Conservation (phyloP, 2,888 invertebrate genomes). For the Thera britannica region DNA sequence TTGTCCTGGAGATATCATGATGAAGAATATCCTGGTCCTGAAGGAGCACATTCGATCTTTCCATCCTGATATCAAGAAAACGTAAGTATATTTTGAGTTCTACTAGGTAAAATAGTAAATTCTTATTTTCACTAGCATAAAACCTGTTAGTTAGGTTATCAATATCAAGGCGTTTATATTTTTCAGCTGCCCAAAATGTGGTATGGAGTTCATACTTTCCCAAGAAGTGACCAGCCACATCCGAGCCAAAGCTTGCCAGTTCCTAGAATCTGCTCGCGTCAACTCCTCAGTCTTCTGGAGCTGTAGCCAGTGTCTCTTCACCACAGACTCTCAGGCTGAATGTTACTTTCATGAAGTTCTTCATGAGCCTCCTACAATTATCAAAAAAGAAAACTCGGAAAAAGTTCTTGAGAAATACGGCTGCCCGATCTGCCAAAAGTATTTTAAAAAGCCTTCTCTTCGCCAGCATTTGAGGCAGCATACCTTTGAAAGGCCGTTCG, state of each 20-base stretch:
- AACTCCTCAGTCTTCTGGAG: conserved; percentile 72
- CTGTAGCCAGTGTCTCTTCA: conserved; percentile 86
- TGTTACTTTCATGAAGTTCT: conserved; percentile 89
- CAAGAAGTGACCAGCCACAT: conserved; percentile 91
- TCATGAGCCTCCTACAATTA: conserved; percentile 80
- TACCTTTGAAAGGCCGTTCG: conserved; percentile 89
- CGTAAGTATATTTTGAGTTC: conserved; percentile 68
- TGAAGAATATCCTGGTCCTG: conserved; percentile 82
- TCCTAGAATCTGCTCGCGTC: conserved; percentile 52
- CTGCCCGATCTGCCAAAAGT: conserved; percentile 88
- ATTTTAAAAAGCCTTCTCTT: conserved; percentile 87
- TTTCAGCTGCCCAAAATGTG: conserved; percentile 89
- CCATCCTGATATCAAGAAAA: conserved; percentile 87
- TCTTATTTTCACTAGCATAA: background rate
- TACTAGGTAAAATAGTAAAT: no score
- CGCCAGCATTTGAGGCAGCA: conserved; percentile 89
- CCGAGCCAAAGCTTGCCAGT: conserved; percentile 85
- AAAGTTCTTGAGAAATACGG: conserved; percentile 78
- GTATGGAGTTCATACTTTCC: conserved; percentile 87
- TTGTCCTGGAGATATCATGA: conserved; percentile 78
- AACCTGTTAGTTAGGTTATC: background rate
- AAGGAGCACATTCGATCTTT: conserved; percentile 85
- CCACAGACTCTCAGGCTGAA: conserved; percentile 88
- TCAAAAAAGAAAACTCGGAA: conserved; percentile 53
- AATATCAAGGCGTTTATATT: background rate